Base-by-base conservation (phyloP, 2,113 vertebrate genomes). In the Cranoglanis bouderius region DNA sequence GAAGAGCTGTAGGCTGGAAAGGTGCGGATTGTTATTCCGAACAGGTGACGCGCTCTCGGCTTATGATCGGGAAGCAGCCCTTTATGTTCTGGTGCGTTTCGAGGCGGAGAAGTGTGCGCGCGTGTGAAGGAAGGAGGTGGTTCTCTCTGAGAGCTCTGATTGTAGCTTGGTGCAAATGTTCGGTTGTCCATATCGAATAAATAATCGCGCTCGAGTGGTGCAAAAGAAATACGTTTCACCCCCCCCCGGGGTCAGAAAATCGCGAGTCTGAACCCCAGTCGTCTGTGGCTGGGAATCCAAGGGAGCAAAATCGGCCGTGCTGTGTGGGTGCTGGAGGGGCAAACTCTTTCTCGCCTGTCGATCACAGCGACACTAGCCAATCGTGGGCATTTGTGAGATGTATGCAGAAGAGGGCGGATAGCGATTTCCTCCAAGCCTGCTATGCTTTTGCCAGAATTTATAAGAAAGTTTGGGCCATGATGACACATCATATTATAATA, bases 71-170 rank as follows among this genome's bases (percentile, higher is more conserved):
- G 65, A 53, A n/a, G 57, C 38, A 49, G 49, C 86, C 82, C 85
- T 90, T 90, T 82, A 83, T 87, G 85, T 86, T 38, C 85, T 84
- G 78, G 57, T 57, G 85, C 83, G 85, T 85, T 91, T 84, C n/a
- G 57, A 74, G 51, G 77, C 77, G 18, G 70, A 49, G 87, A 84
- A 43, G 83, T 81, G 55, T 29, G 59, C 10, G 63, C 32, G 63
- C n/a, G 61, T 63, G 26, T n/a, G n/a, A n/a, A n/a, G n/a, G n/a
- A 57, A 57, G 55, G 6, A 57, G 55, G 55, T 65, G 12, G 61
- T 65, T 65, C 26, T 63, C 26, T 13, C 61, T 12, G 29, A 65
- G 9, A 10, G 16, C 55, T 57, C 55, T 5, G 55, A 21, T 57
- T 53, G 51, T 53, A 24, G 4, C 55, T 57, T 57, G 14, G 55